These are phyloP conservation scores for Theocolax elegans DNA, from an alignment of 1,140 invertebrate species.

Conservation along the genomic window DNA sequence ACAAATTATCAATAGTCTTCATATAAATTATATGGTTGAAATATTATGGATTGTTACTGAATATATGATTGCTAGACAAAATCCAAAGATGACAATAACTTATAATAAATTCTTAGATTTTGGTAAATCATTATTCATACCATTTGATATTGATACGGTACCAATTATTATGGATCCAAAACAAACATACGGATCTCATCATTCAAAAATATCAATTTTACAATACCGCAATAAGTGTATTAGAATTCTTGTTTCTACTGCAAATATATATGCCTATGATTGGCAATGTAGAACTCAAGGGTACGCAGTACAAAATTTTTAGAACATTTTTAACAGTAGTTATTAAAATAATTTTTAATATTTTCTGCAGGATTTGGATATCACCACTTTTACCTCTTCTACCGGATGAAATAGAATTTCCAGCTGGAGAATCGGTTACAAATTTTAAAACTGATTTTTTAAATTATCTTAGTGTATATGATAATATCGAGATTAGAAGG, in stretches of 20 bases:
- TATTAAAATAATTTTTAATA: constrained; percentile 10
- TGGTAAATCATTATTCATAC: constrained; percentile 48
- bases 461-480: constrained; percentile 82
- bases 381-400: constrained; percentile 81
- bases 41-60: constrained; percentile 86
- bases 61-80: constrained; percentile 77
- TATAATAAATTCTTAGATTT: constrained; percentile 79
- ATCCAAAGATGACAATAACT: constrained; percentile 69
- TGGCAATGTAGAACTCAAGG: constrained; percentile 95
- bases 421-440: constrained; percentile 84
- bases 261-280: constrained; percentile 89
- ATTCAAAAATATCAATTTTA: constrained; percentile 93
- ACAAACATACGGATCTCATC: constrained; percentile 87
- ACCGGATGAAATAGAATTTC: constrained; percentile 66
- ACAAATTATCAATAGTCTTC: constrained; percentile 76
- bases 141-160: constrained; percentile 74
- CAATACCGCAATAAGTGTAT: constrained; percentile 84
- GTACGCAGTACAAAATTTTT: constrained; percentile 64
- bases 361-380: constrained; percentile 74
- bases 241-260: constrained; percentile 89
- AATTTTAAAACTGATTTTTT: constrained; percentile 86
- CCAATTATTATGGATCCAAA: too few species aligned
- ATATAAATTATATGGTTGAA: constrained; percentile 94
- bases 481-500: constrained; percentile 72
- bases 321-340: not conserved